Conservation (phyloP, 92 coral and sea anemone genomes). For the Phenganax subtilis region DNA sequence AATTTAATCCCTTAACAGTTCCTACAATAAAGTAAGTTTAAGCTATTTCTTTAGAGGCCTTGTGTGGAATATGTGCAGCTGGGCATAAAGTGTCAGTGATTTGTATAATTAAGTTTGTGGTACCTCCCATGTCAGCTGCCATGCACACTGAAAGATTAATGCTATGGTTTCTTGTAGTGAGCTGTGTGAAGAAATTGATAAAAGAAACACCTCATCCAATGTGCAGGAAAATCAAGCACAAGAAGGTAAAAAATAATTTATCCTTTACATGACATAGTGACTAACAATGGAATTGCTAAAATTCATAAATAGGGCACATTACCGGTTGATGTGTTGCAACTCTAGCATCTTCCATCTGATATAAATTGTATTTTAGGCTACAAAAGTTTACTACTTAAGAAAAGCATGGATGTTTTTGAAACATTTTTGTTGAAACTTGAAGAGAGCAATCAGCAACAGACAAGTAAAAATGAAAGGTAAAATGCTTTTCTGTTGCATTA, state of each 20-base stretch:
- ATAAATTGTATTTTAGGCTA: conserved; percentile 48
- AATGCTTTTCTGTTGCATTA: too few relatives aligned
- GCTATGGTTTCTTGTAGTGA: conserved; percentile 43
- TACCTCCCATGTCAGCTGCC: not conserved
- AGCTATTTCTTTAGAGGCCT: not conserved
- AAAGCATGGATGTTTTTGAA: conserved; percentile 55
- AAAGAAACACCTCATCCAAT: conserved; percentile 50
- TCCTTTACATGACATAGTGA: not conserved
- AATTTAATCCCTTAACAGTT: conserved; percentile 85
- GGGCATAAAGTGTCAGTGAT: not conserved
- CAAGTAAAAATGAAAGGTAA: too few relatives aligned
- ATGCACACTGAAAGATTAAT: not conserved
- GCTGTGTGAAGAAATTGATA: conserved; percentile 85
- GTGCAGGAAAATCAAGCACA: conserved; percentile 53
- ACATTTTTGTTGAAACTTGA: conserved; percentile 58
- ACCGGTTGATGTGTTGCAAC: too few relatives aligned
- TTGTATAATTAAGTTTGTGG: not conserved
- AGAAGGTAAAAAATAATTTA: conserved; percentile 39
- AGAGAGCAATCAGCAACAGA: conserved; percentile 61
- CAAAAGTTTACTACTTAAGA: conserved; percentile 61
- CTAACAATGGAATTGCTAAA: too few relatives aligned
- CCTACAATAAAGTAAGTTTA: conserved; percentile 75
- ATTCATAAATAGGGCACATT: too few relatives aligned
- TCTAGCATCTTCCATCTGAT: not conserved
- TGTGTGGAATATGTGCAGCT: not conserved